Conservation (phyloP, 2,797 vertebrate genomes). For the Pantherophis vulpinus region DNA sequence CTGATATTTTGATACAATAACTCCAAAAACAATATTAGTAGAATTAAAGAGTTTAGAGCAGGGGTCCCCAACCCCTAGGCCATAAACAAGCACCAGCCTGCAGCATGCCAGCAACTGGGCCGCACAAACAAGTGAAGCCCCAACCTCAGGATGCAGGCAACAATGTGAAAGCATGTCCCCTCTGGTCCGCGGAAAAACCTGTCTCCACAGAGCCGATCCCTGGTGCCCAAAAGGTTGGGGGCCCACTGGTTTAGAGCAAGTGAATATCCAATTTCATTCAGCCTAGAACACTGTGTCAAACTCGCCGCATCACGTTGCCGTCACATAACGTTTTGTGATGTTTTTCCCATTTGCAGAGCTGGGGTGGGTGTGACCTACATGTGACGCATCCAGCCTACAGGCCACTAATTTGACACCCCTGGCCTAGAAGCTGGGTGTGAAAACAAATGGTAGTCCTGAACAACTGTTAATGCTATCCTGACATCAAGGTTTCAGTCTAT, state of each 20-base stretch:
- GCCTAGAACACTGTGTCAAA: background rate
- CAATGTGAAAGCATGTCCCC: background rate
- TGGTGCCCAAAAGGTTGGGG: background rate
- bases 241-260: background rate
- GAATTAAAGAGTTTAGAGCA: background rate
- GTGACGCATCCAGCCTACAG: too few species aligned
- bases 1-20: background rate
- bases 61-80: background rate
- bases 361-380: too few species aligned
- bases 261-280: background rate
- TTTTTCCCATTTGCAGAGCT: too few species aligned
- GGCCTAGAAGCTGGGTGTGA: background rate
- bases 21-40: background rate
- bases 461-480: background rate
- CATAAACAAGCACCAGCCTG: background rate
- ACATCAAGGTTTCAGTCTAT: background rate
- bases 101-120: background rate
- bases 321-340: too few species aligned
- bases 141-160: background rate
- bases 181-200: background rate
- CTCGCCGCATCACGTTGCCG: too few species aligned
- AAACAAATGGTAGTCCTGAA: background rate
- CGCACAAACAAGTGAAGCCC: accelerated
- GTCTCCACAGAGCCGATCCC: background rate
- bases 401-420: too few species aligned